phyloP scores from a whole-genome alignment of 53 echinoderm and acorn worm genomes.

The Actinopyga echinites region DNA sequence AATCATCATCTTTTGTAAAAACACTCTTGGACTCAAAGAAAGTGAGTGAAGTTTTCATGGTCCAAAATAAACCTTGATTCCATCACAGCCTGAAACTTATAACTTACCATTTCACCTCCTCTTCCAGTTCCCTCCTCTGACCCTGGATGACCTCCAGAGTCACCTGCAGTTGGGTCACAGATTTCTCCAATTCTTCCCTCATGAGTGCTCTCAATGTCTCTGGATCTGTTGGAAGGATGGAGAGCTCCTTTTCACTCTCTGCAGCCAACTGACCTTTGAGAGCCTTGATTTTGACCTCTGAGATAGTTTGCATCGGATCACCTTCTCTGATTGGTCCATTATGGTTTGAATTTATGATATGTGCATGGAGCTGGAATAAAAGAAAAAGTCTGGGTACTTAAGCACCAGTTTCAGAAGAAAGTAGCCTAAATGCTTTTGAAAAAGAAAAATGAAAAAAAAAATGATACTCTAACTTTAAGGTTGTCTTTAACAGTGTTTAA shows the following conservation, averaged over 20 bases:
- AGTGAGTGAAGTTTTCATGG: background rate
- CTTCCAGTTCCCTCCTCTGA: slow-evolving; percentile 81
- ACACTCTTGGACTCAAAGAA: background rate
- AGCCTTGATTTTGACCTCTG: slow-evolving; percentile 27
- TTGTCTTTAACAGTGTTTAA: no score
- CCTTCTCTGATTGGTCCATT: slow-evolving; percentile 1
- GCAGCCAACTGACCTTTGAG: slow-evolving; percentile 23
- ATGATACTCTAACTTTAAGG: no score
- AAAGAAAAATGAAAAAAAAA: no score
- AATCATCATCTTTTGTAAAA: no score
- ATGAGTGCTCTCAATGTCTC: slow-evolving; percentile 64
- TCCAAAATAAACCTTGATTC: background rate
- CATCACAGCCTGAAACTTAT: background rate
- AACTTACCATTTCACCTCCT: slow-evolving; percentile 76
- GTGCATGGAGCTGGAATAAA: slow-evolving; percentile 19
- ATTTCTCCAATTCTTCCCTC: slow-evolving; percentile 61
- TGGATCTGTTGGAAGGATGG: slow-evolving; percentile 69
- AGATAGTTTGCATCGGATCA: background rate
- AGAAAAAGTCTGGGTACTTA: background rate
- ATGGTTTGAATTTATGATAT: background rate
- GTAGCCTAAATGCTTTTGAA: no score
- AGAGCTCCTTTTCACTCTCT: slow-evolving; percentile 15
- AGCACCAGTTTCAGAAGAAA: no score
- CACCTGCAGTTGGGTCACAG: slow-evolving; percentile 70
- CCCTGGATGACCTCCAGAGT: slow-evolving; percentile 76